A percentile compares a stretch with the other conserved stretches of the same genome.
Evolutionary conservation across 2,888 invertebrate genomes (phyloP).

Genomic region (Tineola bisselliella): DNA sequence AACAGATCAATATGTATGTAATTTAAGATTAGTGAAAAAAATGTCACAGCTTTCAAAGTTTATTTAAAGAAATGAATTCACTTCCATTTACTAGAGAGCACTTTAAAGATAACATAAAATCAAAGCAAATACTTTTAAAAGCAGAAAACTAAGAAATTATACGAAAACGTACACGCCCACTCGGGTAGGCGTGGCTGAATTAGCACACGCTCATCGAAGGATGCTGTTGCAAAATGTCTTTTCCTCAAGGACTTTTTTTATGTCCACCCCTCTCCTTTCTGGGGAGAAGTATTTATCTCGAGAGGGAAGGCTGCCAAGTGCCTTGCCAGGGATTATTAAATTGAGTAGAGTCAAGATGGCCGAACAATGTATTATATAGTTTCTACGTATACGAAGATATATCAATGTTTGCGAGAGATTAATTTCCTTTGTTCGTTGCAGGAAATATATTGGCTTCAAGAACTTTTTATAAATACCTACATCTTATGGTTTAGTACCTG

Average conservation of each 20-base stretch:
- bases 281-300: constrained; percentile 47
- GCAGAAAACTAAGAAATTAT: background rate
- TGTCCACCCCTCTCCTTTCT: background rate
- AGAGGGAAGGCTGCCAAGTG: constrained; percentile 24
- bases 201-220: constrained; percentile 23
- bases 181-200: too few relatives aligned
- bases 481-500: too few relatives aligned
- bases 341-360: constrained; percentile 39
- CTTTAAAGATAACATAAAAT: background rate
- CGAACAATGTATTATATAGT: constrained; percentile 16
- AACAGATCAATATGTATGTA: too few relatives aligned
- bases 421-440: background rate
- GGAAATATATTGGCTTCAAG: too few relatives aligned
- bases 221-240: constrained; percentile 17
- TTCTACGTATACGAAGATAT: background rate
- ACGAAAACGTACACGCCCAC: constrained; percentile 22
- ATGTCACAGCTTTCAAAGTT: too few relatives aligned
- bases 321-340: constrained; percentile 45
- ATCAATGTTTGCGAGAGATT: background rate
- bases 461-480: too few relatives aligned
- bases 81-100: background rate
- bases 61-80: too few relatives aligned
- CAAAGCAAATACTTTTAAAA: background rate
- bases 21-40: too few relatives aligned
- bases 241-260: constrained; percentile 9